These are phyloP conservation scores for Myoxocephalus aenaeus DNA, from an alignment of 2,797 vertebrate species.

Conservation along the genomic window DNA sequence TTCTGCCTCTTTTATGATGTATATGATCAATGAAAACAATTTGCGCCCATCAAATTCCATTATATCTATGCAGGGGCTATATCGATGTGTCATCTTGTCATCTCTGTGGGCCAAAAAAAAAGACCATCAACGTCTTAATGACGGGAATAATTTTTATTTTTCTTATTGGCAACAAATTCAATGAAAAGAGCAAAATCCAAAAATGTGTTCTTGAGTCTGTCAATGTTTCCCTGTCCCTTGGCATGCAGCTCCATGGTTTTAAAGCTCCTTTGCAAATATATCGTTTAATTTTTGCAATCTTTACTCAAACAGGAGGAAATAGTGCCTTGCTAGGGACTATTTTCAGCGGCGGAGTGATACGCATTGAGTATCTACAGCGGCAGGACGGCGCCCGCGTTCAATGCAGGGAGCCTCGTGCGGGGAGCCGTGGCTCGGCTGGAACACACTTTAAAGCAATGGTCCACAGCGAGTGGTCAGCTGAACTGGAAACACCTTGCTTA, in stretches of 20 bases:
- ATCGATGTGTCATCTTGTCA: not conserved
- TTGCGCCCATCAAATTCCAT: not conserved
- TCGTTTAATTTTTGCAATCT: no score
- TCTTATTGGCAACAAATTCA: not conserved
- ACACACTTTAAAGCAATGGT: not conserved
- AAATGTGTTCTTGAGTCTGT: no score
- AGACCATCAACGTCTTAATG: not conserved
- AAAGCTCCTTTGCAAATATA: not conserved
- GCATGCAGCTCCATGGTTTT: no score
- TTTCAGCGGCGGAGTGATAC: not conserved
- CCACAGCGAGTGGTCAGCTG: slow-evolving; percentile 18
- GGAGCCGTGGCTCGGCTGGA: not conserved
- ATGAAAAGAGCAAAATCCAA: not conserved
- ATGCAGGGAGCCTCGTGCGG: not conserved
- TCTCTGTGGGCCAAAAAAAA: no score
- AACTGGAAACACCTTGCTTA: slow-evolving; percentile 35
- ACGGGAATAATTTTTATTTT: not conserved
- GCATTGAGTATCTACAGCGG: no score
- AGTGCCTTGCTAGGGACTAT: not conserved
- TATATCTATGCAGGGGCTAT: not conserved
- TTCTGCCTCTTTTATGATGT: no score
- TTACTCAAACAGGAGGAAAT: not conserved
- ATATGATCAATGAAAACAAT: not conserved
- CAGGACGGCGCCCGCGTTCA: no score
- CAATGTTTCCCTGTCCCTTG: no score